Base-by-base conservation (phyloP, 2,113 vertebrate species). In the Budorcas taxicolor region DNA sequence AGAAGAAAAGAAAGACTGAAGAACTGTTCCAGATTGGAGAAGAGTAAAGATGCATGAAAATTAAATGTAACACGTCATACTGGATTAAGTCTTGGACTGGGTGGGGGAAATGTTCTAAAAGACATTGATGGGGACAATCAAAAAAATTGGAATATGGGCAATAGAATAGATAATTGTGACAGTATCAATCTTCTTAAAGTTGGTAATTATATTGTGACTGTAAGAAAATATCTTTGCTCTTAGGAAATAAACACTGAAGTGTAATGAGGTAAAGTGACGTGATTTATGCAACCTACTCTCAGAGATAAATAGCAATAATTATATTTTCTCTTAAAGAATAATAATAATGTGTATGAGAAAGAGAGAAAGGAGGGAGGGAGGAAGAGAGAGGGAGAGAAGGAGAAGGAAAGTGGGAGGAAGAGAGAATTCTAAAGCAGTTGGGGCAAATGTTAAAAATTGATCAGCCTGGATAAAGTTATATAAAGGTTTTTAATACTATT, bases 101-200 rank as follows among this genome's bases (percentile, higher is more conserved):
- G n/a, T 80, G 2, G 3, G 23, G 23, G 1, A 50, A 92, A 74
- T 94, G 67, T 23, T 90, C 57, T 47, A 94, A 78, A 95, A 40
- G 45, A 57, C 23, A 62, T 94, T 74, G 43, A 71, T 87, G 14
- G 47, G 45, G 58, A 33, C 9, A 87, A 62, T 53, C 29, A 6
- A 80, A 23, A 90, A 76, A 74, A 87, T 17, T 90, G 25, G 9
- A 90, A 87, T 80, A 10, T 87, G 23, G 12, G 71, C 33, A 64
- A 2, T 84, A 62, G 19, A 84, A 57, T 50, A 81, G 60, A 53
- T 85, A 64, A 76, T 55, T 90, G 29, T 90, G 17, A 5, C 31
- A 78, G 36, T 52, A 82, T 40, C n/a, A 87, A 23, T 91, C 88
- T 95, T 88, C 36, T 97, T 96, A 36, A 93, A 96, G 58, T 93